Percentiles rank a stretch among this genome's conserved stretches.
These are phyloP conservation scores for Terrapene triunguis DNA, from an alignment of 2,113 vertebrate species.

Conservation along the genomic window DNA sequence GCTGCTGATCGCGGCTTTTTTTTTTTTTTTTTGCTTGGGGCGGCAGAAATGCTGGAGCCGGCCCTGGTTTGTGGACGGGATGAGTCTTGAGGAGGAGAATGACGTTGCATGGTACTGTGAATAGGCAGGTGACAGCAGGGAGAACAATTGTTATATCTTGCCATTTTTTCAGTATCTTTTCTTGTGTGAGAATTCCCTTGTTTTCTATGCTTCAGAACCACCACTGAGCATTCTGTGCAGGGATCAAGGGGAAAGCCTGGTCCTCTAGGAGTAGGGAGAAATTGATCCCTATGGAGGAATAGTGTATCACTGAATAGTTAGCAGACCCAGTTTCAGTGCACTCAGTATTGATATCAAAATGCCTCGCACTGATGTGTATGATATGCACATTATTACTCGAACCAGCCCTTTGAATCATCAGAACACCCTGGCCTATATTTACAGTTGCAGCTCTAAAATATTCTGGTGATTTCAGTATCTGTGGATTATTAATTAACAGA, in stretches of 20 bases:
- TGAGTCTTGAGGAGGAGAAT: not conserved
- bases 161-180: not conserved
- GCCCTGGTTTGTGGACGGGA: not conserved
- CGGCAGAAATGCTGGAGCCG: too few species aligned
- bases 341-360: not conserved
- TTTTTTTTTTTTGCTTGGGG: too few species aligned
- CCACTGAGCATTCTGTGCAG: not conserved
- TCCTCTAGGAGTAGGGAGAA: not conserved
- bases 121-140: not conserved
- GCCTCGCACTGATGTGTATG: not conserved
- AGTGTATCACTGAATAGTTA: not conserved
- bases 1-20: too few species aligned
- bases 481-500: not conserved
- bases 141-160: not conserved
- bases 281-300: fast-evolving
- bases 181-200: not conserved
- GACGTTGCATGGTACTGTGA: not conserved
- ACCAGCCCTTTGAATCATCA: not conserved
- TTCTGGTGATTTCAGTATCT: not conserved
- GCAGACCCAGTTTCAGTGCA: not conserved
- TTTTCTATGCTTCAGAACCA: not conserved
- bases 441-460: not conserved
- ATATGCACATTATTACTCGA: not conserved
- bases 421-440: not conserved
- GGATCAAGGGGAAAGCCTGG: not conserved